Evolutionary conservation across 2,888 invertebrate genomes (phyloP).

Genomic region (Dasypogon diadema): DNA sequence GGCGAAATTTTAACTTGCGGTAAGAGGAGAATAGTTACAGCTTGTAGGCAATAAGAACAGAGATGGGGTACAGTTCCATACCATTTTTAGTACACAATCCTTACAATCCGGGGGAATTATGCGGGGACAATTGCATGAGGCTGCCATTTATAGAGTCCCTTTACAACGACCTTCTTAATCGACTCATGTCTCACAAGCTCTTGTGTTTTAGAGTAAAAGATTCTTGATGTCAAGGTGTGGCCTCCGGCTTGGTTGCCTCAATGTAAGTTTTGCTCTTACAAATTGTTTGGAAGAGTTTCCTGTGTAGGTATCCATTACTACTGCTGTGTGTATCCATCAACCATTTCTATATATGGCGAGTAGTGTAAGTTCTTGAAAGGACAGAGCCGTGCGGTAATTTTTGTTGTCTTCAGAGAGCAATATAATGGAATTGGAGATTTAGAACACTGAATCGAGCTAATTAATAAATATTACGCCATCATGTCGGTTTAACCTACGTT

Average conservation of each 20-base stretch:
- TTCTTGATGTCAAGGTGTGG: background rate
- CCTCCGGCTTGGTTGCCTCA: background rate
- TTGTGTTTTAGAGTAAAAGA: background rate
- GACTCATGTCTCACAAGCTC: background rate
- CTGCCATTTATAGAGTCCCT: background rate
- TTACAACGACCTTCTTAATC: background rate
- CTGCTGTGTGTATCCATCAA: background rate
- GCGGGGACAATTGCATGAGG: background rate
- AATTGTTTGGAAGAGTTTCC: background rate
- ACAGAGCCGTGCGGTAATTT: background rate
- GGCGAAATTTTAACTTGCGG: constrained; percentile 47
- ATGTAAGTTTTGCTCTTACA: background rate
- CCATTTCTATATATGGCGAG: too few species aligned
- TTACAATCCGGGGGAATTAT: background rate
- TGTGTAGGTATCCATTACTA: background rate
- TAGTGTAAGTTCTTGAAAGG: background rate
- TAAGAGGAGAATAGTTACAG: constrained; percentile 29
- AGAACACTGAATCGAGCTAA: constrained; percentile 55
- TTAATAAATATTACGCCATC: constrained; percentile 57
- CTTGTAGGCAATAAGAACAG: background rate
- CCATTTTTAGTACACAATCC: background rate
- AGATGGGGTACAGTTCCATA: background rate
- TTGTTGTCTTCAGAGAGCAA: constrained; percentile 49
- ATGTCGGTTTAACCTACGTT: constrained; percentile 52
- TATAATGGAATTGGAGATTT: constrained; percentile 53